These are phyloP conservation scores for Plebejus argus DNA, from an alignment of 2,888 invertebrate genomes.

Conservation along the genomic window DNA sequence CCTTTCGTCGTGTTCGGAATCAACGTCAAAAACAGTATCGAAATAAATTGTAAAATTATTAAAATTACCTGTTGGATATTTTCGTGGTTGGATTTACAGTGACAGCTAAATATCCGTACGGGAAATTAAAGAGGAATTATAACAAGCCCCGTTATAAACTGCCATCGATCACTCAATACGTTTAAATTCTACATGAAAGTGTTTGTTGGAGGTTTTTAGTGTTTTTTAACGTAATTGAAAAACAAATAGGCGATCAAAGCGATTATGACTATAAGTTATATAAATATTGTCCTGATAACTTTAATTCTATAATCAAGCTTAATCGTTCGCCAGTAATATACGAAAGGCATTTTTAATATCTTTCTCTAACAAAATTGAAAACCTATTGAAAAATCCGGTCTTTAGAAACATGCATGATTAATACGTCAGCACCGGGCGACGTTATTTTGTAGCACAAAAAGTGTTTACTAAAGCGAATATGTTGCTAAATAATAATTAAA, in stretches of 20 bases:
- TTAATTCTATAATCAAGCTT: neutral
- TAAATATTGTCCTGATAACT: too few species aligned
- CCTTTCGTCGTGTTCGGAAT: neutral
- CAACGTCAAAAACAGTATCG: neutral
- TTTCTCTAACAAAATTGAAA: constrained; percentile 30
- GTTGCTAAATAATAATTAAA: neutral
- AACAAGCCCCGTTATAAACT: constrained; percentile 69
- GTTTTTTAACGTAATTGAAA: constrained; percentile 3
- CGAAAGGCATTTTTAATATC: constrained; percentile 28
- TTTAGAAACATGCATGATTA: constrained; percentile 35
- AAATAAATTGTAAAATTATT: constrained; percentile 4
- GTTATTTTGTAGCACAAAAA: constrained; percentile 17
- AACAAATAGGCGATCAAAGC: neutral
- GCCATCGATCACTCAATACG: constrained; percentile 64
- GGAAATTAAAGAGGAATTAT: constrained; percentile 70
- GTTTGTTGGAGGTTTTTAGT: constrained; percentile 10
- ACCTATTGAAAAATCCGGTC: constrained; percentile 33
- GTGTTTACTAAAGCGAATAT: neutral
- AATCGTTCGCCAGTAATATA: constrained; percentile 1
- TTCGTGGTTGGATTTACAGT: constrained; percentile 52
- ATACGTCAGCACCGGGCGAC: constrained; percentile 30
- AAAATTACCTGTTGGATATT: constrained; percentile 31
- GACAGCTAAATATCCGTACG: constrained; percentile 67
- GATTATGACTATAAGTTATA: too few species aligned
- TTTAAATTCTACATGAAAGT: constrained; percentile 33